These are phyloP conservation scores for Epinephelus coioides DNA, from an alignment of 2,797 vertebrate genomes.

Conservation along the genomic window DNA sequence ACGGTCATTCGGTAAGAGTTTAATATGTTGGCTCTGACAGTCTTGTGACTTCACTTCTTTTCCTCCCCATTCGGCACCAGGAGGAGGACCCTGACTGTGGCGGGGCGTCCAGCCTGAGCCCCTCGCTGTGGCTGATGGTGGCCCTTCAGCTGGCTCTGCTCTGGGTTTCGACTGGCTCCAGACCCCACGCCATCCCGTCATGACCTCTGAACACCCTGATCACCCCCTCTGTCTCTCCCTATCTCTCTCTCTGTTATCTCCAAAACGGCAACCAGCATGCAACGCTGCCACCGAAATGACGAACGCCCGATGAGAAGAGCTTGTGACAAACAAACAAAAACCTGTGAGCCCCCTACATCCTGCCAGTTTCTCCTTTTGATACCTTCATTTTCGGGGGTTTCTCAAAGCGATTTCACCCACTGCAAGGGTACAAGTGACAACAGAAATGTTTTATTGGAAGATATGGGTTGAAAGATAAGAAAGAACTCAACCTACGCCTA, in stretches of 20 bases:
- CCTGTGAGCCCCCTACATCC: slow-evolving; percentile 20
- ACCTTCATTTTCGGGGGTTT: slow-evolving; percentile 56
- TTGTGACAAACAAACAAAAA: slow-evolving; percentile 40
- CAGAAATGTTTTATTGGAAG: slow-evolving; percentile 40
- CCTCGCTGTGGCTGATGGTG: slow-evolving; percentile 89
- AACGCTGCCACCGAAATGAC: slow-evolving; percentile 62
- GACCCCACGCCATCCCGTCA: slow-evolving; percentile 83
- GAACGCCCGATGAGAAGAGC: slow-evolving; percentile 37
- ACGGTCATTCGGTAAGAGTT: neutral
- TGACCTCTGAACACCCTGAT: slow-evolving; percentile 86
- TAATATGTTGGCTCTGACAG: slow-evolving; percentile 11
- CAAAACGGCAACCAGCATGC: slow-evolving; percentile 73
- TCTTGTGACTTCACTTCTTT: slow-evolving; percentile 39
- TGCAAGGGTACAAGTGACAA: slow-evolving; percentile 9
- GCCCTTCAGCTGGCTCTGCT: slow-evolving; percentile 91
- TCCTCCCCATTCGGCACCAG: slow-evolving; percentile 78
- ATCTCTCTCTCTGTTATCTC: slow-evolving; percentile 40
- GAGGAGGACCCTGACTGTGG: slow-evolving; percentile 94
- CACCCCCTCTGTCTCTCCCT: slow-evolving; percentile 62
- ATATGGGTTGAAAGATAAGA: slow-evolving; percentile 40
- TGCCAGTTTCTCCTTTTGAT: slow-evolving; percentile 47
- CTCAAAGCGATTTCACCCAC: slow-evolving; percentile 39
- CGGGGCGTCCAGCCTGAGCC: slow-evolving; percentile 90
- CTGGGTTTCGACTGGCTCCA: slow-evolving; percentile 91
- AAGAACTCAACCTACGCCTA: slow-evolving; percentile 53